Base-by-base conservation (phyloP, 2,888 invertebrate species). In the Lamproptera curius region DNA sequence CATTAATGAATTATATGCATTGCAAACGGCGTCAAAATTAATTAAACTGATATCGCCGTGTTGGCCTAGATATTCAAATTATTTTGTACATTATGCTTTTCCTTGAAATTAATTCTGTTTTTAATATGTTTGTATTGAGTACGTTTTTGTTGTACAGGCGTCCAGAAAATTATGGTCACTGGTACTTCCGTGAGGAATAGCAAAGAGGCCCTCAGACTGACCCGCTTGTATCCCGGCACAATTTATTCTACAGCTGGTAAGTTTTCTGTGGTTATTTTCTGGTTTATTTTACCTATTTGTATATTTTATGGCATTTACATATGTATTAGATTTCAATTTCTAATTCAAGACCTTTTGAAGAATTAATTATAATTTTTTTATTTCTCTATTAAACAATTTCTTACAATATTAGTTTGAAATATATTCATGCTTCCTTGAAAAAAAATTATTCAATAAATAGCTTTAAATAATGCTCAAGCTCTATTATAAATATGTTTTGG, bases 121-220 rank as follows among this genome's bases (percentile, higher is more conserved):
- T 11, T 11, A 11, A 9, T n/a, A 16, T 35, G n/a, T 15, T 8
- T 13, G 4, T 16, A 11, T 13, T 8, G 13, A 38, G 11, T 17
- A 10, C 15, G 11, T 42, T 38, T 52, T 42, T 47, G 31, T 53
- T 36, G 70, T 73, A 1, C 67, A 95, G 95, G 97, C 65, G 96
- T 97, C 68, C 95, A 95, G 76, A 97, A 97, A 83, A 94, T 97
- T 53, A 95, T 97, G 93, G 97, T 97, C 51, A 96, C 95, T 46
- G 97, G 97, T 40, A 95, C 95, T 56, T 96, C 96, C 59, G 92
- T 97, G 48, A 92, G 94, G 76, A 93, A 93, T 49, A 96, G 96
- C 71, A 96, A 96, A 84, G 97, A 97, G 88, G 96, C 96, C 44
- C 83, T 97, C 53, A 90, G 97, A 73, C 88, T 97, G 59, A 95